phyloP scores from a whole-genome alignment of 2,113 vertebrate genomes.

The Psammodynastes pulverulentus region DNA sequence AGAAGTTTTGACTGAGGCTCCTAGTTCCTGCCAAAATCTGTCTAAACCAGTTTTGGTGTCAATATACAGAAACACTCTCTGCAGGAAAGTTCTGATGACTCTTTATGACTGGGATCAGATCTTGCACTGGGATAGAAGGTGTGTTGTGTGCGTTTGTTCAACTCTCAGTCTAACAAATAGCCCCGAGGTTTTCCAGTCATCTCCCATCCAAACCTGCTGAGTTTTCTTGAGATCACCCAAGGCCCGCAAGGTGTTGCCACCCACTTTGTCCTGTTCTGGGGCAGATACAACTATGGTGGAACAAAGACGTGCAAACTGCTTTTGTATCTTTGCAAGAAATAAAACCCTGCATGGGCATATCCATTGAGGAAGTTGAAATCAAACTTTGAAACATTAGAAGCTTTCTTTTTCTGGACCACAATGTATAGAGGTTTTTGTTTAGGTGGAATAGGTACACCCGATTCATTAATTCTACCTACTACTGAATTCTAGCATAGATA shows the following conservation, averaged over 20 bases:
- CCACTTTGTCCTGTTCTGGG: background rate
- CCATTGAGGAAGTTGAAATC: background rate
- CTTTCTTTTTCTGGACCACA: background rate
- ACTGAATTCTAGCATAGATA: background rate
- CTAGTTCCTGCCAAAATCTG: background rate
- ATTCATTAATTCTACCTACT: background rate
- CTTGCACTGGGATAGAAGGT: background rate
- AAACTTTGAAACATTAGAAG: background rate
- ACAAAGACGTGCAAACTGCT: background rate
- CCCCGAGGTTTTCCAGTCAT: background rate
- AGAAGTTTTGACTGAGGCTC: constrained; percentile 21
- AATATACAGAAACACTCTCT: background rate
- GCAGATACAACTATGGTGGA: background rate
- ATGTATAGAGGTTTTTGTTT: background rate
- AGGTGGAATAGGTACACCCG: background rate
- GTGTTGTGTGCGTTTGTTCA: background rate
- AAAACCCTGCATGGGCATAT: background rate
- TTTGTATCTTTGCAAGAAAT: background rate
- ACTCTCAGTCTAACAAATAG: background rate
- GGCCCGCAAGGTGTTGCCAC: background rate
- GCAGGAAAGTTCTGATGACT: background rate
- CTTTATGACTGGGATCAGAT: background rate
- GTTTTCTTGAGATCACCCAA: background rate
- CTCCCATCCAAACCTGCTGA: background rate
- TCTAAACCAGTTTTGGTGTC: background rate